These are phyloP conservation scores for Drosophila seguyi DNA, from an alignment of 1,140 invertebrate species.

Conservation along the genomic window DNA sequence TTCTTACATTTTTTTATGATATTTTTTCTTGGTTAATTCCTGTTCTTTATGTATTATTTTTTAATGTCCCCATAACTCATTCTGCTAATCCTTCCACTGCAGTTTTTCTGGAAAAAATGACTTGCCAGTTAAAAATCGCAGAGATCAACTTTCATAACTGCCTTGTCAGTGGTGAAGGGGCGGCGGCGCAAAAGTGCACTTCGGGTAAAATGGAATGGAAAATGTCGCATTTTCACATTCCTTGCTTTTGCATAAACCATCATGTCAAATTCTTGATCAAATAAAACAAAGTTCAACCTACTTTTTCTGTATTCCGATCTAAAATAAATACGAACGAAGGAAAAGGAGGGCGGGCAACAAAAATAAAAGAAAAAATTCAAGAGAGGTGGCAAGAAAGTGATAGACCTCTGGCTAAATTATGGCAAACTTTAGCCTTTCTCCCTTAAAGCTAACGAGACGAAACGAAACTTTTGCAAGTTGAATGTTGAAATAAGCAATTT, in stretches of 20 bases:
- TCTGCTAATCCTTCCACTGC: neutral
- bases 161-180: slow-evolving; percentile 29
- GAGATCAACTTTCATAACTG: slow-evolving; percentile 62
- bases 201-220: slow-evolving; percentile 41
- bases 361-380: slow-evolving; percentile 61
- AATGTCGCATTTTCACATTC: slow-evolving; percentile 32
- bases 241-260: slow-evolving; percentile 68
- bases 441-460: slow-evolving; percentile 65
- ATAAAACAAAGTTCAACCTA: slow-evolving; percentile 74
- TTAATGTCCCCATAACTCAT: neutral
- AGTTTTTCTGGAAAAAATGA: slow-evolving; percentile 26
- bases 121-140: slow-evolving; percentile 33
- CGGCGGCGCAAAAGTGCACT: slow-evolving; percentile 42
- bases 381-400: slow-evolving; percentile 54
- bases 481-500: slow-evolving; percentile 84
- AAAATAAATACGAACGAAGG: slow-evolving; percentile 42
- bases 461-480: slow-evolving; percentile 71
- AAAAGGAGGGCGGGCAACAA: slow-evolving; percentile 13
- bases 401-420: slow-evolving; percentile 70
- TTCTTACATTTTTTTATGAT: neutral
- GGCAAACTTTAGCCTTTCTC: slow-evolving; percentile 66
- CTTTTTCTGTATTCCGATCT: slow-evolving; percentile 29
- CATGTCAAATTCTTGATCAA: slow-evolving; percentile 78
- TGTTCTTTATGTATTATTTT: neutral
- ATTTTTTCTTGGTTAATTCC: no score